These are phyloP conservation scores for Peromyscus californicus DNA, from an alignment of 2,113 vertebrate genomes.

Conservation along the genomic window DNA sequence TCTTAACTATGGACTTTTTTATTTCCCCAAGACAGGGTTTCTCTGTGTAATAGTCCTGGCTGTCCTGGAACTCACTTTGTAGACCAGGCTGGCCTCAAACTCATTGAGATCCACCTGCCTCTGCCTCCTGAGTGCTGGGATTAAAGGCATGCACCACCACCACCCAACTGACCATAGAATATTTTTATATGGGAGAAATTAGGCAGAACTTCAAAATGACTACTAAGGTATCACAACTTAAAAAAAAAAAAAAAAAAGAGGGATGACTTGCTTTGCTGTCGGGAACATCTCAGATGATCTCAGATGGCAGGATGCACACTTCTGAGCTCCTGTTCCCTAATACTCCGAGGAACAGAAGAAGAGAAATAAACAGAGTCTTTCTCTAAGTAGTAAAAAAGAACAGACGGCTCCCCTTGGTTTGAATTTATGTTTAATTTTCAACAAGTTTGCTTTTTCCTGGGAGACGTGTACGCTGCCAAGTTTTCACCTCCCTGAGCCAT, in stretches of 20 bases:
- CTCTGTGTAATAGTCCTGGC: too few species aligned
- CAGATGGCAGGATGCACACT: neutral
- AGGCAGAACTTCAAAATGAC: neutral
- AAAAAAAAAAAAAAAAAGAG: neutral
- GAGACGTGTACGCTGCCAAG: conserved; percentile 32
- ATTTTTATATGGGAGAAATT: neutral
- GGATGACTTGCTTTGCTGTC: neutral
- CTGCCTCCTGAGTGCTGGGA: too few species aligned
- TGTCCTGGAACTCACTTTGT: too few species aligned
- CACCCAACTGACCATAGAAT: neutral
- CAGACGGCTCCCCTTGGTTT: conserved; percentile 8
- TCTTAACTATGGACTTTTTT: neutral
- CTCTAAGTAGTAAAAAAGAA: neutral
- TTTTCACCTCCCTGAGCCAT: neutral
- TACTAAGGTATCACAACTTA: neutral
- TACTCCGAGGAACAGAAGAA: neutral
- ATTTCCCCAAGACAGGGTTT: too few species aligned
- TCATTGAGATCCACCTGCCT: too few species aligned
- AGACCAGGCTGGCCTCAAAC: too few species aligned
- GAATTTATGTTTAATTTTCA: conserved; percentile 65
- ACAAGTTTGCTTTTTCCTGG: conserved; percentile 65
- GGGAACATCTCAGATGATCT: neutral
- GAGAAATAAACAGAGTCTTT: neutral
- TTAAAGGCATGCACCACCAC: too few species aligned
- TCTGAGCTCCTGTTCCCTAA: neutral